These are phyloP conservation scores for Coecobrya sp. DNA, from an alignment of 2,888 invertebrate genomes.

Conservation along the genomic window DNA sequence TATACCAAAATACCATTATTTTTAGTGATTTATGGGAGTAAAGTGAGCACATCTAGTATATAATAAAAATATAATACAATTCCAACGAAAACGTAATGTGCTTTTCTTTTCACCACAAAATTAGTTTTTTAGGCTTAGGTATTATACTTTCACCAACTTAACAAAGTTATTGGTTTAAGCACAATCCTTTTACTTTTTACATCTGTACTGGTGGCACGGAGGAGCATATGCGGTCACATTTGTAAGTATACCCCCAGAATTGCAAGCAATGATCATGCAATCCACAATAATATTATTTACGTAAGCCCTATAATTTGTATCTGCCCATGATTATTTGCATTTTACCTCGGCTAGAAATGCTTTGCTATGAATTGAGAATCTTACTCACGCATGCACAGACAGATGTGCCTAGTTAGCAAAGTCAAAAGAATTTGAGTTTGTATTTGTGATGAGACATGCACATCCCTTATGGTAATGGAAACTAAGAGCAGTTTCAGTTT, in stretches of 20 bases:
- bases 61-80: conserved; percentile 51
- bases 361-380: neutral
- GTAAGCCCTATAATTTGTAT: conserved; percentile 57
- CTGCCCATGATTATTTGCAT: conserved; percentile 53
- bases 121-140: conserved; percentile 36
- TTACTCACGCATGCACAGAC: conserved; percentile 6
- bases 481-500: conserved; percentile 19
- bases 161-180: conserved; percentile 39
- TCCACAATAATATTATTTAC: neutral
- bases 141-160: conserved; percentile 64
- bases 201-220: neutral
- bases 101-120: conserved; percentile 56
- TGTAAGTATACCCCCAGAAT: neutral
- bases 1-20: conserved; percentile 58
- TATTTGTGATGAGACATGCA: conserved; percentile 57
- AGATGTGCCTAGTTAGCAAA: conserved; percentile 15
- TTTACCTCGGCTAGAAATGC: neutral
- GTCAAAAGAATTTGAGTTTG: conserved; percentile 14
- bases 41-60: neutral
- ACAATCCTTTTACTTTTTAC: conserved; percentile 50
- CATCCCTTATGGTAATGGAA: conserved; percentile 41
- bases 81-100: neutral
- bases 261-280: conserved; percentile 10
- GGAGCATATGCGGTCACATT: conserved; percentile 29
- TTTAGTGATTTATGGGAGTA: conserved; percentile 69